These are phyloP conservation scores for Druon quercuslanigerum DNA, from an alignment of 1,140 invertebrate genomes.

Conservation along the genomic window DNA sequence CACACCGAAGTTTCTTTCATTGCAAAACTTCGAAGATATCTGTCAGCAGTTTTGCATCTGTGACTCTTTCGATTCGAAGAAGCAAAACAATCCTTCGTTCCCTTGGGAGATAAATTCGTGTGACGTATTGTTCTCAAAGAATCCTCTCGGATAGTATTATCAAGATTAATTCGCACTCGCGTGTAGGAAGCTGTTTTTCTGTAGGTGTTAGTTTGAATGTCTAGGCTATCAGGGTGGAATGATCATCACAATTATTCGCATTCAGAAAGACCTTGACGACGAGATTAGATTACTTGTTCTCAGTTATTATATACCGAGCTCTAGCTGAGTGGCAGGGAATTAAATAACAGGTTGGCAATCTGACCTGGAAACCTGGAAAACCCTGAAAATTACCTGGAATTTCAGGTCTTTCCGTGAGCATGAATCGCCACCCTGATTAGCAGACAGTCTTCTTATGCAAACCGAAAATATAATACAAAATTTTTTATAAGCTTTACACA, in stretches of 20 bases:
- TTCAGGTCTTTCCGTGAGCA: not conserved
- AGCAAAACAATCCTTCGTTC: slow-evolving; percentile 10
- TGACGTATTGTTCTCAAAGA: slow-evolving; percentile 12
- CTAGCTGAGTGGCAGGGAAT: not conserved
- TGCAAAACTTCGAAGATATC: not conserved
- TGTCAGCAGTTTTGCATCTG: slow-evolving; percentile 18
- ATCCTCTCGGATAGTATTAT: slow-evolving; percentile 5
- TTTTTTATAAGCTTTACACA: too few species aligned
- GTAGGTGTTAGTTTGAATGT: slow-evolving; percentile 22
- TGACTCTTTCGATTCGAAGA: slow-evolving; percentile 1
- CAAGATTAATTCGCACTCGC: slow-evolving; percentile 1
- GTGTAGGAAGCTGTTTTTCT: not conserved
- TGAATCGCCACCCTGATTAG: too few species aligned
- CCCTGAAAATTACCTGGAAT: too few species aligned
- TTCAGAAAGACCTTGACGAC: slow-evolving; percentile 27
- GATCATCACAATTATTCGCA: slow-evolving; percentile 13
- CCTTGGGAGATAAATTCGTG: not conserved
- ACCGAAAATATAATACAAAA: too few species aligned
- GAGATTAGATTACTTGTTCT: slow-evolving; percentile 10
- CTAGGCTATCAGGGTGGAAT: slow-evolving; percentile 14
- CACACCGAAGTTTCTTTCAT: not conserved
- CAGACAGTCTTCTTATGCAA: too few species aligned
- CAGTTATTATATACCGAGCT: not conserved
- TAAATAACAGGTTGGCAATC: not conserved
- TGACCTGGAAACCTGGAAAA: too few species aligned